Percentiles rank a stretch among this genome's conserved stretches.
phyloP scores from a whole-genome alignment of 2,888 invertebrate species.

The Sclerodermus sp. region DNA sequence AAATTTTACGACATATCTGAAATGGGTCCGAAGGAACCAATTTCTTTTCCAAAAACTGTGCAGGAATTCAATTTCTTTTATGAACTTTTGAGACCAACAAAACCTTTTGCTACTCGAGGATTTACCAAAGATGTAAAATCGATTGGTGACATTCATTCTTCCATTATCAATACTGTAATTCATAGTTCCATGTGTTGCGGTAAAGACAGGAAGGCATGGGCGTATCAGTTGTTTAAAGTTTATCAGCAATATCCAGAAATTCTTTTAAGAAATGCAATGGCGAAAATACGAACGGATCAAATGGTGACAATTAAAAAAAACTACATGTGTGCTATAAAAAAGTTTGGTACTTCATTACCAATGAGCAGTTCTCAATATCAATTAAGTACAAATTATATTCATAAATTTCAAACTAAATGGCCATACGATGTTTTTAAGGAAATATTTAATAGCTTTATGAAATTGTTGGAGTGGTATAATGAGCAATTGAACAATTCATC shows the following conservation, averaged over 20 bases:
- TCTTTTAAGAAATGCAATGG: constrained; percentile 64
- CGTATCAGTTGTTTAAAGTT: constrained; percentile 70
- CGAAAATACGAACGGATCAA: constrained; percentile 63
- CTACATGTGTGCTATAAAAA: constrained; percentile 52
- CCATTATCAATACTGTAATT: constrained; percentile 64
- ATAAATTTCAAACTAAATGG: constrained; percentile 59
- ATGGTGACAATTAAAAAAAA: constrained; percentile 63
- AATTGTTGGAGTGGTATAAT: constrained; percentile 34
- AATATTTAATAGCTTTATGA: constrained; percentile 41
- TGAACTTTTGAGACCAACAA: constrained; percentile 48
- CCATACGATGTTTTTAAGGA: constrained; percentile 58
- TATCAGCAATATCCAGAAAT: constrained; percentile 74
- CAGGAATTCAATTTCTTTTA: constrained; percentile 49
- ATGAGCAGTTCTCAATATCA: constrained; percentile 61
- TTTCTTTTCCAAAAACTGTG: constrained; percentile 38
- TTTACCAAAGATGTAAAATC: constrained; percentile 54
- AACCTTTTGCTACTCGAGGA: constrained; percentile 38
- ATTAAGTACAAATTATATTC: constrained; percentile 51
- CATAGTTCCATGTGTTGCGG: constrained; percentile 69
- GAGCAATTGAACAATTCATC: constrained; percentile 11
- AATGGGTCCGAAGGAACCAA: constrained; percentile 38
- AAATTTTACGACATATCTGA: constrained; percentile 51
- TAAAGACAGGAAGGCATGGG: constrained; percentile 66
- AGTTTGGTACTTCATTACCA: constrained; percentile 57
- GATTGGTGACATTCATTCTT: constrained; percentile 60